Percentiles rank a stretch among this genome's conserved stretches.
phyloP scores from a whole-genome alignment of 1,140 invertebrate genomes.

The Dreissena polymorpha region DNA sequence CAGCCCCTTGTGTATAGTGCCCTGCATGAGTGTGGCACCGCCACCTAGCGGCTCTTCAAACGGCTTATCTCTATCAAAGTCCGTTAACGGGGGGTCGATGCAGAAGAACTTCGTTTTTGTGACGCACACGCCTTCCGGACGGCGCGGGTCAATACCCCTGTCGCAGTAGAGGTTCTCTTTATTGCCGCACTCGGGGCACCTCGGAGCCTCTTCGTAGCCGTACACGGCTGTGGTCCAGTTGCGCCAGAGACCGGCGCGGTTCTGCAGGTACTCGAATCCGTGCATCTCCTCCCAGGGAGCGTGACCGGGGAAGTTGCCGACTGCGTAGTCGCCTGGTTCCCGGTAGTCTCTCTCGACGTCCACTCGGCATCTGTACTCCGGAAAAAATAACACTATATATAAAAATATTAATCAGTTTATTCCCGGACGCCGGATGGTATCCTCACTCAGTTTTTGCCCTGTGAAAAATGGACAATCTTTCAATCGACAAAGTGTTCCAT shows the following conservation, averaged over 20 bases:
- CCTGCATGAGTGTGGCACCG: not conserved
- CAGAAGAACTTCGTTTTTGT: constrained; percentile 6
- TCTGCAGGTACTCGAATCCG: constrained; percentile 25
- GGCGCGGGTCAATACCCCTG: constrained; percentile 8
- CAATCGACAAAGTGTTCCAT: too few relatives aligned
- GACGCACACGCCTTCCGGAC: constrained; percentile 2
- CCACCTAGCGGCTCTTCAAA: not conserved
- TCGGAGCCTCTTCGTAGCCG: constrained; percentile 39
- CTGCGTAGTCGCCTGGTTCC: not conserved
- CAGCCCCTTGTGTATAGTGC: not conserved
- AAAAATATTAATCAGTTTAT: too few relatives aligned
- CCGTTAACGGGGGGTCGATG: not conserved
- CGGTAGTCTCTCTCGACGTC: constrained; percentile 11
- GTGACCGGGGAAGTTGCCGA: not conserved
- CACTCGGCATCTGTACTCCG: not conserved
- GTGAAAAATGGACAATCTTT: too few relatives aligned
- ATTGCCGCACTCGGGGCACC: constrained; percentile 89
- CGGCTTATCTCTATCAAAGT: not conserved
- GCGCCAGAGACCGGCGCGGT: constrained; percentile 44
- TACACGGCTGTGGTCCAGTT: constrained; percentile 39
- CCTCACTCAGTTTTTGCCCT: too few relatives aligned
- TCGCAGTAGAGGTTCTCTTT: constrained; percentile 68
- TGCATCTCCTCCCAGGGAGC: constrained; percentile 23
- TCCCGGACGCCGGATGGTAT: too few relatives aligned
- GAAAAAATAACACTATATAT: too few relatives aligned